A percentile compares a stretch with the other conserved stretches of the same genome.
These are phyloP conservation scores for Salmo trutta DNA, from an alignment of 2,797 vertebrate species.

Conservation along the genomic window DNA sequence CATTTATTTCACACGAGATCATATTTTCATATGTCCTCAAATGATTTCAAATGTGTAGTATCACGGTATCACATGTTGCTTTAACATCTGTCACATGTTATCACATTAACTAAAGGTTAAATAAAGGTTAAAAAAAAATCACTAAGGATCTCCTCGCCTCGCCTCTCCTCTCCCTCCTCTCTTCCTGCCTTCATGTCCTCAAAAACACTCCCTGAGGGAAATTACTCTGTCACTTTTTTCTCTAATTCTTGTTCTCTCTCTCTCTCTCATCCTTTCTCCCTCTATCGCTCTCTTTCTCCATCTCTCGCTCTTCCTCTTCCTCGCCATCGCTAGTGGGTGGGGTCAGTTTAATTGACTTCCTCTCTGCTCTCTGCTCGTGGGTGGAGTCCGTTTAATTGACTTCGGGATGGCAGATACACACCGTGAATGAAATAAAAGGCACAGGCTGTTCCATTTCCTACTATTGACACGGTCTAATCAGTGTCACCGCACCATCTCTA, in stretches of 20 bases:
- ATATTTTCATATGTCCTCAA: no score
- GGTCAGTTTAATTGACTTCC: background rate
- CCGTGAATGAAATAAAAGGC: background rate
- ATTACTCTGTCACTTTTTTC: background rate
- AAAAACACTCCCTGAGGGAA: background rate
- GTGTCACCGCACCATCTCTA: background rate
- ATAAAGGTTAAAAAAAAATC: no score
- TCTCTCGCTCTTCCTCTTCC: slow-evolving; percentile 7
- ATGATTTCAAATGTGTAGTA: no score
- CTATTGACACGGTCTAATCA: background rate
- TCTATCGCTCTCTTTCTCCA: background rate
- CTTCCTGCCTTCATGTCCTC: background rate
- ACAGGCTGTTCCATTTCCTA: background rate
- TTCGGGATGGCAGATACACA: no score
- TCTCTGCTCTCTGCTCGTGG: no score
- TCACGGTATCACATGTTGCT: no score
- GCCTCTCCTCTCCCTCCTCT: background rate
- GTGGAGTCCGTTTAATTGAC: background rate
- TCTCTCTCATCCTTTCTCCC: background rate
- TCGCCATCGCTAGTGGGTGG: background rate
- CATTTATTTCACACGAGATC: no score
- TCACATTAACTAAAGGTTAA: no score
- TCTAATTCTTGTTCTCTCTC: background rate
- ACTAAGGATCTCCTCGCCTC: no score
- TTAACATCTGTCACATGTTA: no score